Base-by-base conservation (phyloP, 2,797 vertebrate genomes). In the Ctenochaetus hawaiiensis region DNA sequence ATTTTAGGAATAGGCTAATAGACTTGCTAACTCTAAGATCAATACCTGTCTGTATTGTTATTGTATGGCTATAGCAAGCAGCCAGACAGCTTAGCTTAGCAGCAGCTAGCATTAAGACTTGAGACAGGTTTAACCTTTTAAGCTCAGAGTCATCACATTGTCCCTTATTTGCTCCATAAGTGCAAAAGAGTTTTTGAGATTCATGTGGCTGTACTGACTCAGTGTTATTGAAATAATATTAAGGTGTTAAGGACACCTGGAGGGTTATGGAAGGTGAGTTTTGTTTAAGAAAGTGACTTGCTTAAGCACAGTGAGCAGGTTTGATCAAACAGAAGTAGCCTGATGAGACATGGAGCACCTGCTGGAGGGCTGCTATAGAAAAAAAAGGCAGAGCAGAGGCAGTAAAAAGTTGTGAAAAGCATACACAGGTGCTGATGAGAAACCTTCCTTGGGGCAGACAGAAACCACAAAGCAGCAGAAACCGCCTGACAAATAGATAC, bases 381-480 rank as follows among this genome's bases (percentile, higher is more conserved):
- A 71, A 71, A 61, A 23, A 72, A 76, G 83, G 71, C 87, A 82
- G 69, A 78, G 78, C 83, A 85, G 83, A 71, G 85, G 88, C 84
- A 34, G 71, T 82, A 69, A 84, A 83, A 87, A 74, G 76, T 84
- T 69, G 69, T 77, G 30, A 81, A 86, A 83, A 78, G 72, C 68
- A 64, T 53, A 72, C 75, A 77, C 81, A 87, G 83, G 83, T 84
- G 83, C 82, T 82, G 86, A 89, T 89, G 72, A 75, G 64, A 78
- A 85, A 62, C 43, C 56, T 75, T 86, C 73, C 72, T 56, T 1
- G 0, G 62, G 80, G 79, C 53, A 37, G 39, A 66, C 9, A 45
- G 48, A 82, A 89, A 82, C 82, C 82, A 80, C 84, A 82, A 76
- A 81, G 74, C 65, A 54, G 66, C 72, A 66, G 56, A 68, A 66